These are phyloP conservation scores for Leucoma salicis DNA, from an alignment of 2,888 invertebrate genomes.

Conservation along the genomic window DNA sequence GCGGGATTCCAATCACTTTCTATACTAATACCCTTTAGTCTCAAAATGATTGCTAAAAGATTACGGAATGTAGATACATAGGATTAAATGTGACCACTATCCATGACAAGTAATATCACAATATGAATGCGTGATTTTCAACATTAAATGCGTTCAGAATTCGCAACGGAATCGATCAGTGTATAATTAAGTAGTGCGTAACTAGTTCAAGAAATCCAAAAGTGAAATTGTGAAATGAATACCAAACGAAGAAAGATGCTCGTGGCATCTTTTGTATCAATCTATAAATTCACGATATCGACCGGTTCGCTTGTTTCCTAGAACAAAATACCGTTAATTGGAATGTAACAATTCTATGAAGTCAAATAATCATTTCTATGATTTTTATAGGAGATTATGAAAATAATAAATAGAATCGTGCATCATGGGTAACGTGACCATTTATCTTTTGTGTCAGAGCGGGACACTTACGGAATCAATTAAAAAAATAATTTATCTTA, in stretches of 20 bases:
- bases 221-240: conserved; percentile 34
- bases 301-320: conserved; percentile 10
- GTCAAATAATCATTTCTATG: not conserved
- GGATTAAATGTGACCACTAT: too few relatives aligned
- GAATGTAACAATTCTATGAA: conserved; percentile 9
- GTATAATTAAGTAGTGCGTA: conserved; percentile 28
- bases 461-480: too few relatives aligned
- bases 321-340: conserved; percentile 21
- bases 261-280: conserved; percentile 18
- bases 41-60: too few relatives aligned
- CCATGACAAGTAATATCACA: too few relatives aligned
- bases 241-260: conserved; percentile 13
- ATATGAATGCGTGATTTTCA: not conserved
- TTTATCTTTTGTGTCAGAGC: too few relatives aligned
- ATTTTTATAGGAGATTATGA: too few relatives aligned
- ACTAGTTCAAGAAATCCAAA: conserved; percentile 31
- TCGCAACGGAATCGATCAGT: conserved; percentile 19
- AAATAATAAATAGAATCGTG: too few relatives aligned
- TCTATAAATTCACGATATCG: conserved; percentile 26
- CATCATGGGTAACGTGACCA: too few relatives aligned
- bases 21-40: too few relatives aligned
- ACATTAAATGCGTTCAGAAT: conserved; percentile 7
- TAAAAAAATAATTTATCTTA: too few relatives aligned
- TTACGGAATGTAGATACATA: too few relatives aligned
- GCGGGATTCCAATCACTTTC: too few relatives aligned